Evolutionary conservation across 2,888 invertebrate species (phyloP).

Genomic region (Cistogaster globosa): DNA sequence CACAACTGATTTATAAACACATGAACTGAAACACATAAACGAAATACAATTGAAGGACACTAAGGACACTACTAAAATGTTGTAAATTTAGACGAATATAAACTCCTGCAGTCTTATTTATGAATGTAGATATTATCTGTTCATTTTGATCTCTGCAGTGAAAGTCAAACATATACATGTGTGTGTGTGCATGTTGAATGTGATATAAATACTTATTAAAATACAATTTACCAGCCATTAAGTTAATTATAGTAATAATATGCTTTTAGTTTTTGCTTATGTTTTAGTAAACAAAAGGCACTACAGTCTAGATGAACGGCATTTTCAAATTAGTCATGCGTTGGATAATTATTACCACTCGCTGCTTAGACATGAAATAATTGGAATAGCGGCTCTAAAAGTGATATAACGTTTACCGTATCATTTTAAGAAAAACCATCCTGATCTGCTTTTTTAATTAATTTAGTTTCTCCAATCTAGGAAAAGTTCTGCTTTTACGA

Average conservation of each 20-base stretch:
- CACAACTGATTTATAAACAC: neutral
- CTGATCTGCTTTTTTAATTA: too few species aligned
- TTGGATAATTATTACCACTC: too few species aligned
- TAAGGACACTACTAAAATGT: slow-evolving; percentile 20
- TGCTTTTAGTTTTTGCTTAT: slow-evolving; percentile 48
- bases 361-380: too few species aligned
- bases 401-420: too few species aligned
- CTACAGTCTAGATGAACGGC: neutral
- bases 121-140: neutral
- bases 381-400: too few species aligned
- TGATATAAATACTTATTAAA: slow-evolving; percentile 18
- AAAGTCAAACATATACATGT: neutral
- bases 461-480: too few species aligned
- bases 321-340: neutral
- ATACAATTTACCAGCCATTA: slow-evolving; percentile 70
- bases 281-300: neutral
- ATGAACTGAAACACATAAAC: neutral
- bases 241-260: slow-evolving; percentile 77
- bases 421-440: too few species aligned
- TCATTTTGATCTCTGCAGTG: neutral
- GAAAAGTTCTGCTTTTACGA: too few species aligned
- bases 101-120: neutral
- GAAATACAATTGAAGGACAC: too few species aligned
- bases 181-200: neutral
- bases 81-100: slow-evolving; percentile 17